Percentiles rank a stretch among this genome's conserved stretches.
Evolutionary conservation across 2,888 invertebrate genomes (phyloP).

Genomic region (Thymelicus sylvestris): DNA sequence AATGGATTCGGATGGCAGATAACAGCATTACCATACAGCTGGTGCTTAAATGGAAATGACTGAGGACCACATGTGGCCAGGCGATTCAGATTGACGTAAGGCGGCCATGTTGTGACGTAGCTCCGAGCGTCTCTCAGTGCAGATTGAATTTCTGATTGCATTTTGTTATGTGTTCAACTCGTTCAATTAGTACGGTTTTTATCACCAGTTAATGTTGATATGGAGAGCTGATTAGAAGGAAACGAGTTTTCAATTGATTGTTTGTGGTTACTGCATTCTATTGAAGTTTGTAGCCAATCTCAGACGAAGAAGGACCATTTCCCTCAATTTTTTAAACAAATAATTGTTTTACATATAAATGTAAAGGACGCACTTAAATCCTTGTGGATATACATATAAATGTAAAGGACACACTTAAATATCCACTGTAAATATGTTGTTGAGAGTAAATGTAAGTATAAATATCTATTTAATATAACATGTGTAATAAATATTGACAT

Average conservation of each 20-base stretch:
- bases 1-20: not conserved
- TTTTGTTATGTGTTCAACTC: not conserved
- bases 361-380: too few relatives aligned
- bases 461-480: too few relatives aligned
- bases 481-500: too few relatives aligned
- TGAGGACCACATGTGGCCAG: not conserved
- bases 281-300: too few relatives aligned
- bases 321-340: too few relatives aligned
- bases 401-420: too few relatives aligned
- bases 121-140: not conserved
- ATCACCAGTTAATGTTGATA: not conserved
- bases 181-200: not conserved
- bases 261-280: not conserved
- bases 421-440: too few relatives aligned
- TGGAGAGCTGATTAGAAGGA: not conserved
- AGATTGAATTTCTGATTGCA: conserved; percentile 6
- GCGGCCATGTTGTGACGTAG: not conserved
- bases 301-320: too few relatives aligned
- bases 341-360: too few relatives aligned
- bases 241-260: not conserved
- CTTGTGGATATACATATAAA: too few relatives aligned
- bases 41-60: not conserved
- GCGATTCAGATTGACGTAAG: not conserved
- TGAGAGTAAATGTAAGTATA: too few relatives aligned
- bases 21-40: not conserved